phyloP scores from a whole-genome alignment of 92 coral and sea anemone species.

The Diadumene lineata region DNA sequence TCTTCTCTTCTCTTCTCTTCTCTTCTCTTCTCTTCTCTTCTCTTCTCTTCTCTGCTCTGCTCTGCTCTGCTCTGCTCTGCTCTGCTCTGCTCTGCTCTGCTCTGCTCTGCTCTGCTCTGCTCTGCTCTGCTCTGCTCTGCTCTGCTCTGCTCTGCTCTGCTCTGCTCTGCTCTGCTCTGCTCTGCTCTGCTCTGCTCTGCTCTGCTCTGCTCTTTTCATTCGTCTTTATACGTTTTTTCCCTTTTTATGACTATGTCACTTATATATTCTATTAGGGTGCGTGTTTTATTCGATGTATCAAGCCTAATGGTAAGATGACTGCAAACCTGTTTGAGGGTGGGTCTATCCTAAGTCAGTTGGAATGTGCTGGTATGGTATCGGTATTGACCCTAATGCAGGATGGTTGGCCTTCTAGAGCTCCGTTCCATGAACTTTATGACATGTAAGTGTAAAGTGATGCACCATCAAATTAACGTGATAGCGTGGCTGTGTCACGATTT shows the following conservation, averaged over 20 bases:
- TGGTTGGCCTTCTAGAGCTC: conserved; percentile 95
- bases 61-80: too few relatives aligned
- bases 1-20: too few relatives aligned
- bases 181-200: too few relatives aligned
- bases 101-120: too few relatives aligned
- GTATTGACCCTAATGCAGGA: conserved; percentile 94
- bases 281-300: conserved; percentile 92
- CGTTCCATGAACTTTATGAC: conserved; percentile 86
- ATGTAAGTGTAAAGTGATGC: conserved; percentile 58
- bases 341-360: conserved; percentile 90
- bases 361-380: conserved; percentile 99
- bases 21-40: too few relatives aligned
- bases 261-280: too few relatives aligned
- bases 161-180: too few relatives aligned
- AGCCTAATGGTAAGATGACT: conserved; percentile 96
- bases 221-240: neutral
- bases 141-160: too few relatives aligned
- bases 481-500: neutral
- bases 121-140: too few relatives aligned
- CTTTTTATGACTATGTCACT: neutral
- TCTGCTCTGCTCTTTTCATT: too few relatives aligned
- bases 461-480: neutral
- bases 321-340: conserved; percentile 93
- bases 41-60: too few relatives aligned
- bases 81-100: too few relatives aligned